These are phyloP conservation scores for Australoheros facetus DNA, from an alignment of 2,797 vertebrate genomes.

Conservation along the genomic window DNA sequence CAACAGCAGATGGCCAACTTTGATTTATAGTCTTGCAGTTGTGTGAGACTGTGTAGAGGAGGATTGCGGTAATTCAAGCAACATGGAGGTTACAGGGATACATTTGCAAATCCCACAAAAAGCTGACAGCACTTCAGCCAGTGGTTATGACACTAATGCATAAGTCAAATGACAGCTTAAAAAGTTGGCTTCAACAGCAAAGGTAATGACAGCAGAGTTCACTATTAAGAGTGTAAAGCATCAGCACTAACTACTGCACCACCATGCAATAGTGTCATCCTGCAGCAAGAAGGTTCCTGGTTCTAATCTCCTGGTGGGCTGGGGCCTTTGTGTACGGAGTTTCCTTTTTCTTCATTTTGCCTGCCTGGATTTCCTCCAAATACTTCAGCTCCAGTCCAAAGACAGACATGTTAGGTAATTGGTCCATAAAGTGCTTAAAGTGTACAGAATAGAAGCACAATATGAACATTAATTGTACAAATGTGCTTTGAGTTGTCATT, in stretches of 20 bases:
- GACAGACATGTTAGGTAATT: not conserved
- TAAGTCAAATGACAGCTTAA: not conserved
- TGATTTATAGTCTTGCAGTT: not conserved
- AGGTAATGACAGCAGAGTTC: not conserved
- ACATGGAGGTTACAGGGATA: not conserved
- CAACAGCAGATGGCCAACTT: not conserved
- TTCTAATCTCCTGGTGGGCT: not conserved
- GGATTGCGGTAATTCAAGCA: not conserved
- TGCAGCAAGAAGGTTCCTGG: rapidly evolving
- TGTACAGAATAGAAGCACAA: not conserved
- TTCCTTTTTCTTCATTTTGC: not conserved
- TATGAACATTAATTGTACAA: not conserved
- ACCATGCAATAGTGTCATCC: not conserved
- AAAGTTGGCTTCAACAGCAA: not conserved
- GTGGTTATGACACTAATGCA: not conserved
- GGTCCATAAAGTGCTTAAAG: not conserved
- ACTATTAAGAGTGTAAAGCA: not conserved
- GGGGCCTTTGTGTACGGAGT: not conserved
- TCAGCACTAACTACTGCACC: not conserved
- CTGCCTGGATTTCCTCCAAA: not conserved
- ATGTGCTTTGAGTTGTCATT: not conserved
- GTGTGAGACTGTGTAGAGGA: not conserved
- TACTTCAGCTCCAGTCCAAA: not conserved
- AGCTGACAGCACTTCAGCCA: not conserved
- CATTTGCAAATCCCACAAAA: not conserved